Conservation (phyloP, 2,113 vertebrate genomes). For the Rallus limicola region DNA sequence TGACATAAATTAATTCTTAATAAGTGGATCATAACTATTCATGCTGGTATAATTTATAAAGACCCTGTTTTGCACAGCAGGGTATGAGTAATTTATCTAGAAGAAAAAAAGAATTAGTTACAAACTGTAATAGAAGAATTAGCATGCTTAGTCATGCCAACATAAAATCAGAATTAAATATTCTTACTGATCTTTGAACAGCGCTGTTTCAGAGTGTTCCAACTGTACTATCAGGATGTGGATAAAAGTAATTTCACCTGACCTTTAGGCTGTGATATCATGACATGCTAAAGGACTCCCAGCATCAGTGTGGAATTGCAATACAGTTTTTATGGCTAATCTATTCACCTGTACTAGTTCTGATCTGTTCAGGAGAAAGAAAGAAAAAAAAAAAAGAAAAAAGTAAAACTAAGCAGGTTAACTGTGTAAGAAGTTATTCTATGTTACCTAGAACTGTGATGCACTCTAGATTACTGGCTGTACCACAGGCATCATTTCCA, state of each 20-base stretch:
- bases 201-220: not conserved
- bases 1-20: not conserved
- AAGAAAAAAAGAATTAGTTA: not conserved
- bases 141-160: not conserved
- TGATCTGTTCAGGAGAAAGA: not conserved
- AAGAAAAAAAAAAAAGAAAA: not conserved
- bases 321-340: not conserved
- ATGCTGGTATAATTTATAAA: not conserved
- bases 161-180: not conserved
- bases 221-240: not conserved
- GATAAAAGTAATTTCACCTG: not conserved
- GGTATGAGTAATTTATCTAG: not conserved
- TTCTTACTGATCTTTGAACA: not conserved
- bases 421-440: not conserved
- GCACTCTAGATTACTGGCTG: not conserved
- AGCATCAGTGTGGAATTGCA: not conserved
- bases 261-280: not conserved
- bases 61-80: not conserved
- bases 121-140: not conserved
- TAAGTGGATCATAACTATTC: not conserved
- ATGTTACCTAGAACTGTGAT: not conserved
- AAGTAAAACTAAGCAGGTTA: not conserved
- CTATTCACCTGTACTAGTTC: not conserved
- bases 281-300: not conserved
- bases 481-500: not conserved